These are phyloP conservation scores for Heteromyza rotundicornis DNA, from an alignment of 2,888 invertebrate genomes.

Conservation along the genomic window DNA sequence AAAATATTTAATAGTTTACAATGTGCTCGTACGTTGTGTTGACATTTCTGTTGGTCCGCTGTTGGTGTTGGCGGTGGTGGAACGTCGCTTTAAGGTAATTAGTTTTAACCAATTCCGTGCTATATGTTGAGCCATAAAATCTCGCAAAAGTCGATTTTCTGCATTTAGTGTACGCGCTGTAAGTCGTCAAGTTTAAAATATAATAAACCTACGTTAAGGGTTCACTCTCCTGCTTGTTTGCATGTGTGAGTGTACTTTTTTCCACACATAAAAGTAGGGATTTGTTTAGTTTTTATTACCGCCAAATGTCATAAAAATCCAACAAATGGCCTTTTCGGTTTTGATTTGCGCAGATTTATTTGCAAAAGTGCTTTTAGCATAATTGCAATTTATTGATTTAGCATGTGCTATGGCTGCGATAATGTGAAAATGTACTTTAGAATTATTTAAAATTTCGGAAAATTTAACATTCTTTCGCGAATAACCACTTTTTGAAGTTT, in stretches of 20 bases:
- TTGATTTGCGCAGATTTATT: constrained; percentile 3
- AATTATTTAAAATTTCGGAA: too few species aligned
- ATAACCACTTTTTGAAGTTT: too few species aligned
- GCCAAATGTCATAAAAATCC: constrained; percentile 7
- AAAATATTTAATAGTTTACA: constrained; percentile 31
- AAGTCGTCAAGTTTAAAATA: neutral
- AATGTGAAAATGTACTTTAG: too few species aligned
- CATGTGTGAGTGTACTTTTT: constrained; percentile 1
- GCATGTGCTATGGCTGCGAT: too few species aligned
- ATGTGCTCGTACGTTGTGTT: too few species aligned
- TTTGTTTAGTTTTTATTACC: constrained; percentile 26
- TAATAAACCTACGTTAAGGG: too few species aligned
- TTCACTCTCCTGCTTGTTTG: too few species aligned
- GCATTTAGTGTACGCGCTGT: neutral
- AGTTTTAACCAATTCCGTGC: constrained; percentile 25
- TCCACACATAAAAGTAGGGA: constrained; percentile 25
- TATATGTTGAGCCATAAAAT: neutral
- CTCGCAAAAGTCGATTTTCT: neutral
- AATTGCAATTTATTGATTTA: constrained; percentile 22
- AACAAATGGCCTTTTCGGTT: neutral
- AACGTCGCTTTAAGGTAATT: constrained; percentile 21
- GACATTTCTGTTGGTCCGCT: too few species aligned
- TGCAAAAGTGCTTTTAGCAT: constrained; percentile 19
- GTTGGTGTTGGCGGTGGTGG: too few species aligned
- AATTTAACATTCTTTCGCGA: too few species aligned